These are phyloP conservation scores for Pygoscelis adeliae DNA, from an alignment of 2,113 vertebrate species.

Conservation along the genomic window DNA sequence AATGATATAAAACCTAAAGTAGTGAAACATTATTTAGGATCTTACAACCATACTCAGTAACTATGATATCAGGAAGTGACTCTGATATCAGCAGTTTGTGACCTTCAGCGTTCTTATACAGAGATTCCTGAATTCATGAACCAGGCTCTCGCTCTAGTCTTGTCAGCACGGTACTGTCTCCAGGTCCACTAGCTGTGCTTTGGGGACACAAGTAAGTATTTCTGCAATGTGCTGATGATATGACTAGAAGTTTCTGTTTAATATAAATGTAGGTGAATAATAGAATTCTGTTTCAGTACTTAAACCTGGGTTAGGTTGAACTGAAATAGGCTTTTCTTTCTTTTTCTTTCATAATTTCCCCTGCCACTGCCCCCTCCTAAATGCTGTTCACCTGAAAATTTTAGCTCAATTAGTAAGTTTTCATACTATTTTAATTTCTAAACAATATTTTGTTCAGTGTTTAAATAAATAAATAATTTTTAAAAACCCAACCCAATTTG, in stretches of 20 bases:
- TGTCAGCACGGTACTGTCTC: neutral
- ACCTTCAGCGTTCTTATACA: neutral
- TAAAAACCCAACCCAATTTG: accelerated
- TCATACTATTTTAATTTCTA: neutral
- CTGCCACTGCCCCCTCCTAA: accelerated
- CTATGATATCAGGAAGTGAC: neutral
- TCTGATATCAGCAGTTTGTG: neutral
- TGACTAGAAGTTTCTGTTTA: neutral
- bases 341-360: neutral
- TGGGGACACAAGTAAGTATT: neutral
- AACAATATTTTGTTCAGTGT: neutral
- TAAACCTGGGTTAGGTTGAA: neutral
- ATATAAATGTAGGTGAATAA: neutral
- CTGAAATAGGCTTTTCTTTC: neutral
- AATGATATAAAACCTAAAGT: neutral
- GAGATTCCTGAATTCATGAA: neutral
- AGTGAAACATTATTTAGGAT: neutral
- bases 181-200: neutral
- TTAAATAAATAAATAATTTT: neutral
- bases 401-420: neutral
- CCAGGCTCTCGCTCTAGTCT: accelerated
- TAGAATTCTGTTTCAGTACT: neutral
- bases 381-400: neutral
- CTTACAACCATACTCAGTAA: neutral
- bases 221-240: neutral